Evolutionary conservation across 1,140 invertebrate genomes (phyloP), one percentile per base, ranked within the genome.

Genomic region (Pseudoatta argentina): DNA sequence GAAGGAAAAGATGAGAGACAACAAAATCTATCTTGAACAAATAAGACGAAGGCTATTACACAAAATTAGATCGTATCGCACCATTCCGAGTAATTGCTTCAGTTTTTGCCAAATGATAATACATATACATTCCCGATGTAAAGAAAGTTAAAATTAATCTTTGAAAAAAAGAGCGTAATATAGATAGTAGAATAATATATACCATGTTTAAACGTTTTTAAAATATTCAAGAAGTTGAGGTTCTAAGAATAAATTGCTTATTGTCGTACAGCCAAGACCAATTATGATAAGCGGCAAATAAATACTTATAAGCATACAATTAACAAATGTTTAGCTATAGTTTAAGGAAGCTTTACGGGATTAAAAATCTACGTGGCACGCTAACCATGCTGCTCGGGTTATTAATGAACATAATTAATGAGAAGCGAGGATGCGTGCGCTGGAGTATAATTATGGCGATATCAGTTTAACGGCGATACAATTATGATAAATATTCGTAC

Each of bases 351-450:
- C 27, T 73, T 73, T 73, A 48, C 8, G 8, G 14, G 55, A 21
- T 61, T 83, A 75, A 83, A 83, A 83, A 61, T 83, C 39, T 24
- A 55, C 67, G 12, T 51, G 44, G 14, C 14, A 24, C n/a, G 14
- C 27, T 12, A 34, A 57, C 55, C 16, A 63, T 51, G 18, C 34
- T 30, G 24, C 69, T 51, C 30, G 55, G n/a, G 21, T 73, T 83
- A 83, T 61, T 83, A 83, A 83, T 83, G 79, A 73, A 83, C 69
- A 83, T 83, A 75, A 83, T 75, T 83, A 83, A 83, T 83, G 79
- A n/a, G 69, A 83, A 3, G 69, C 55, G 24, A 48, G 79, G 79
- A 83, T 57, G 55, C 39, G 69, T 73, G 69, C 69, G 55, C 55
- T 34, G 79, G 24, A 83, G 51, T 57, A 75, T 73, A 83, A 83